Evolutionary conservation across 2,113 vertebrate species (phyloP), one percentile per base, ranked within the genome.

Genomic region (Harpagus bidentatus): DNA sequence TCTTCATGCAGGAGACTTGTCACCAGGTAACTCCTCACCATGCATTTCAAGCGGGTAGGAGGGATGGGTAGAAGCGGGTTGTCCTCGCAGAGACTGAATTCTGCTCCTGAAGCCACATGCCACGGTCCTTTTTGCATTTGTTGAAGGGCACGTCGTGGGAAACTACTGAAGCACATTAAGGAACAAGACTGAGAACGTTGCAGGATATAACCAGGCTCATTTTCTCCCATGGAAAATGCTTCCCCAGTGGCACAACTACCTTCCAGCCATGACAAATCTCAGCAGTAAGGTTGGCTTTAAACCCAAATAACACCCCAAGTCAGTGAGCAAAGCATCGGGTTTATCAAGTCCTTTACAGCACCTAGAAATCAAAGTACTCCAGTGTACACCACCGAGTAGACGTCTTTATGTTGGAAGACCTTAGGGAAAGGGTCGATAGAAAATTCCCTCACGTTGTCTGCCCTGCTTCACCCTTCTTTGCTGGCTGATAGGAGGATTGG

Each of bases 301-400:
- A 67, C 26, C 21, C 43, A 78, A 67, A 25, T 13, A 6, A 22
- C 28, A 25, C 40, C 25, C 36, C 15, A 38, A 43, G 61, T 14
- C 70, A 32, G 10, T 2, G n/a, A 83, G 16, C 8, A 65, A 29
- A 86, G 6, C 36, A 53, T 19, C 16, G 9, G 10, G 20, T 9
- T 47, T 26, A 23, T 11, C 29, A 16, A 21, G 43, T 28, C 62
- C 22, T 56, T 69, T 26, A 8, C 19, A 76, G 45, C 21, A 22
- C 34, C 45, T 3, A 7, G 76, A 83, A 92, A 77, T 50, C 76
- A 45, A 74, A 73, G 12, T 1, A 2, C 14, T 52, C 32, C 19
- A 1, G 1, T 29, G 22, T 13, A n/a, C 29, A 12, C 50, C 28
- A 1, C 1, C 19, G 20, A 78, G 8, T 1, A 52, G 20, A 28